These are phyloP conservation scores for Eleutherodactylus coqui DNA, from an alignment of 2,797 vertebrate genomes.

Conservation along the genomic window DNA sequence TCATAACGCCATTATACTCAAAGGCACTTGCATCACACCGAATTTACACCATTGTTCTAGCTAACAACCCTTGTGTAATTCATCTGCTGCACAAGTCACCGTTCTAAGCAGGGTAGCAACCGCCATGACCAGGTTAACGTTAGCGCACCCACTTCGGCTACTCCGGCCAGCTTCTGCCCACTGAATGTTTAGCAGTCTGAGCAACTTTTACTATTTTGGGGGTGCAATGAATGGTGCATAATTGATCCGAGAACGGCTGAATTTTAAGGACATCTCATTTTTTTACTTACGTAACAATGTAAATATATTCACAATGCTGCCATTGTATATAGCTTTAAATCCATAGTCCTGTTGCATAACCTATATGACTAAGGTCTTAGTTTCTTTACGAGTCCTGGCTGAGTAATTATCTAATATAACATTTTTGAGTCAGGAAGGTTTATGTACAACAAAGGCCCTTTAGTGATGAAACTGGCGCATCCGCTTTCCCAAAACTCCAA, in stretches of 20 bases:
- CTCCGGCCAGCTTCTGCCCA: too few relatives aligned
- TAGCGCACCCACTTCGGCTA: too few relatives aligned
- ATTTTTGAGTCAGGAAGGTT: neutral
- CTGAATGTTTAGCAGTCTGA: too few relatives aligned
- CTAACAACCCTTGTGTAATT: too few relatives aligned
- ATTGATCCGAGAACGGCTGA: neutral
- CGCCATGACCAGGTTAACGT: too few relatives aligned
- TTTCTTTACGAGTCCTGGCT: neutral
- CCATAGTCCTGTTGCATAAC: neutral
- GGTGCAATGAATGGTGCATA: too few relatives aligned
- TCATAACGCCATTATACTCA: too few relatives aligned
- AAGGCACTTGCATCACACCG: too few relatives aligned
- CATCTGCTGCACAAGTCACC: too few relatives aligned
- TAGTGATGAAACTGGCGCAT: constrained; percentile 46
- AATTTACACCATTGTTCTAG: too few relatives aligned
- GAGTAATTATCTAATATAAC: neutral
- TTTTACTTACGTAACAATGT: neutral
- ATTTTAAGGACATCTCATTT: neutral
- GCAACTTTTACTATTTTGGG: too few relatives aligned
- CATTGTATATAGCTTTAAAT: neutral
- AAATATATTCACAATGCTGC: neutral
- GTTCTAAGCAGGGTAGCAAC: too few relatives aligned
- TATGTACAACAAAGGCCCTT: neutral
- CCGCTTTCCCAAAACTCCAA: constrained; percentile 52
- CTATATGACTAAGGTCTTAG: neutral